Evolutionary conservation across 2,113 vertebrate genomes (phyloP), one percentile per base, ranked within the genome.

Genomic region (Genyomyrus donnyi): DNA sequence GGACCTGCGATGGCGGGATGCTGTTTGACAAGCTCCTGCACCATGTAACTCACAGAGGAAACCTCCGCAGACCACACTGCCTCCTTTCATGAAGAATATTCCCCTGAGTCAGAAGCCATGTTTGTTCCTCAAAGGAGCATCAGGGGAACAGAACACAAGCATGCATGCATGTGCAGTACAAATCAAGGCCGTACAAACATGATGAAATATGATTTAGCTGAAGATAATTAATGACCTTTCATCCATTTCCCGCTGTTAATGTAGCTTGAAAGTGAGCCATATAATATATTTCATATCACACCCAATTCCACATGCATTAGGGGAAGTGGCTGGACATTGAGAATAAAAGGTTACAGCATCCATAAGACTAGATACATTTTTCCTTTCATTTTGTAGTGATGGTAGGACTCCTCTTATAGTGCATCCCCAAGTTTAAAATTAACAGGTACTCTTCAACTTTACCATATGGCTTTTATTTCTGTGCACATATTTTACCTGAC

Each of bases 201-300:
- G 48, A 85, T 90, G 17, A n/a, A 85, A 46, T 46, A 85, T 85
- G 90, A 93, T 91, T 90, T 89, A 89, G 85, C 58, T 90, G 91
- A 52, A 84, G 87, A 27, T 70, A 93, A 91, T 86, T 42, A 53
- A 42, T 89, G 46, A 52, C 88, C 85, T 88, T 85, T 90, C 90
- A 74, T 27, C 66, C 42, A 35, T 86, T 48, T 85, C 52, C 84
- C 87, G 48, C 49, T 92, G 70, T 90, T 94, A 94, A 93, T 93
- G 93, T 92, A 92, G 88, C 92, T 93, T 92, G 92, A 94, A 93
- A 93, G 90, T 93, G 92, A 91, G 85, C 74, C 74, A 89, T 90
- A 87, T 56, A 90, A 88, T 91, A 90, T 39, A 83, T 92, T 92
- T 91, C 90, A 92, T 91, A 89, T 85, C 10, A 3, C 85, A 87